These are phyloP conservation scores for Amorpha juglandis DNA, from an alignment of 2,888 invertebrate species.

Conservation along the genomic window DNA sequence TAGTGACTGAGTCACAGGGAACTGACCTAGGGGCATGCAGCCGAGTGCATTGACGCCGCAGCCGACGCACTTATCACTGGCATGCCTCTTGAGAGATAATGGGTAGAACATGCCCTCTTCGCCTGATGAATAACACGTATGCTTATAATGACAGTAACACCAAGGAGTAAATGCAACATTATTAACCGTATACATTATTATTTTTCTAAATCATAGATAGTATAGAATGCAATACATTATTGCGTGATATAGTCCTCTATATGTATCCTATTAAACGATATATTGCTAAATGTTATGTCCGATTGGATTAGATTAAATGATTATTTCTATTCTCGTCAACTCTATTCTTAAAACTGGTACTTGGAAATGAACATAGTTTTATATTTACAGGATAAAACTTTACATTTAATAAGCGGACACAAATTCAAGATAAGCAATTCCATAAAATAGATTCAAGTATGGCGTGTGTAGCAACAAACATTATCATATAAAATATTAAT, in stretches of 20 bases:
- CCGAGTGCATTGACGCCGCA: conserved; percentile 80
- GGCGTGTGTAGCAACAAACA: conserved; percentile 49
- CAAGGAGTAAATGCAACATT: conserved; percentile 56
- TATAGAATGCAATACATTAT: too few species aligned
- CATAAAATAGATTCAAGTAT: conserved; percentile 15
- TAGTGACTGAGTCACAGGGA: conserved; percentile 79
- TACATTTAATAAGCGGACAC: not conserved
- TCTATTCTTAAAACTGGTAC: too few species aligned
- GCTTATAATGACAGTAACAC: conserved; percentile 62
- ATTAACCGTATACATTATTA: not conserved
- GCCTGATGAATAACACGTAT: conserved; percentile 79
- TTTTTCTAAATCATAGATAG: too few species aligned
- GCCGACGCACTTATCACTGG: conserved; percentile 77
- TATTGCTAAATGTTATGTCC: too few species aligned
- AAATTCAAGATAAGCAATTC: conserved; percentile 24
- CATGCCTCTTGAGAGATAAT: conserved; percentile 81
- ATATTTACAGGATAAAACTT: not conserved
- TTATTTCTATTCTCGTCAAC: too few species aligned
- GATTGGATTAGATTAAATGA: too few species aligned
- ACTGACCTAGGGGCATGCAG: conserved; percentile 83
- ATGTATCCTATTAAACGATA: too few species aligned
- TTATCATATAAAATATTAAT: conserved; percentile 72
- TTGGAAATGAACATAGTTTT: not conserved
- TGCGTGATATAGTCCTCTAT: too few species aligned
- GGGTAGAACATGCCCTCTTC: conserved; percentile 70